Evolutionary conservation across 1,140 invertebrate species (phyloP).

Genomic region (Sipha flava): DNA sequence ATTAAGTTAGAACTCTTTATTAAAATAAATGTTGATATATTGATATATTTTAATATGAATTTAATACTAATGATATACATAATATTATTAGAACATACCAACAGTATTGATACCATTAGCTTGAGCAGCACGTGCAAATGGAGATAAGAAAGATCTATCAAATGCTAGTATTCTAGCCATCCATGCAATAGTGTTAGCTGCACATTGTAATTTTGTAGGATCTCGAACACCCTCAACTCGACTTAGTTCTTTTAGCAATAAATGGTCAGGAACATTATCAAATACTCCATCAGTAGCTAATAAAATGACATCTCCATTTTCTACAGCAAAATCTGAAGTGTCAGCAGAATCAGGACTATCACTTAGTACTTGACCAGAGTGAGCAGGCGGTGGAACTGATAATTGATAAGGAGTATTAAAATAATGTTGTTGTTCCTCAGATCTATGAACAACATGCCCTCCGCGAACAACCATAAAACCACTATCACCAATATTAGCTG

Average conservation of each 20-base stretch:
- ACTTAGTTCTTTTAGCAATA: slow-evolving; percentile 69
- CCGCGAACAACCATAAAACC: slow-evolving; percentile 87
- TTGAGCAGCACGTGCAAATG: slow-evolving; percentile 84
- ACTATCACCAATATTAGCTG: slow-evolving; percentile 97
- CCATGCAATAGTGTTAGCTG: slow-evolving; percentile 88
- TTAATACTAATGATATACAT: no score
- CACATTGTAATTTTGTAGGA: slow-evolving; percentile 68
- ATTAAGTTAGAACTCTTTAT: no score
- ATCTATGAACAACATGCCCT: slow-evolving; percentile 78
- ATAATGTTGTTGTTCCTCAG: slow-evolving; percentile 94
- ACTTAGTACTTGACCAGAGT: slow-evolving; percentile 71
- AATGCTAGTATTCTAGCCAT: slow-evolving; percentile 88
- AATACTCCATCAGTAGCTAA: slow-evolving; percentile 96
- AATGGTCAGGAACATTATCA: slow-evolving; percentile 88
- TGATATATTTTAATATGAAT: no score
- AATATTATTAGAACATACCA: slow-evolving; percentile 52
- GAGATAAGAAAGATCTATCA: slow-evolving; percentile 88
- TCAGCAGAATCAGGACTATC: slow-evolving; percentile 89
- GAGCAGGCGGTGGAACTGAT: slow-evolving; percentile 81
- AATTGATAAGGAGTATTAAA: slow-evolving; percentile 98
- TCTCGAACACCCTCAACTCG: slow-evolving; percentile 54
- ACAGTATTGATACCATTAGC: slow-evolving; percentile 86
- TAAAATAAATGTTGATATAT: no score
- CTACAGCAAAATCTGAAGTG: slow-evolving; percentile 78
- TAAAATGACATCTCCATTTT: slow-evolving; percentile 91